Evolutionary conservation across 92 coral and sea anemone species (phyloP).

Genomic region (Palythoa grandiflora): DNA sequence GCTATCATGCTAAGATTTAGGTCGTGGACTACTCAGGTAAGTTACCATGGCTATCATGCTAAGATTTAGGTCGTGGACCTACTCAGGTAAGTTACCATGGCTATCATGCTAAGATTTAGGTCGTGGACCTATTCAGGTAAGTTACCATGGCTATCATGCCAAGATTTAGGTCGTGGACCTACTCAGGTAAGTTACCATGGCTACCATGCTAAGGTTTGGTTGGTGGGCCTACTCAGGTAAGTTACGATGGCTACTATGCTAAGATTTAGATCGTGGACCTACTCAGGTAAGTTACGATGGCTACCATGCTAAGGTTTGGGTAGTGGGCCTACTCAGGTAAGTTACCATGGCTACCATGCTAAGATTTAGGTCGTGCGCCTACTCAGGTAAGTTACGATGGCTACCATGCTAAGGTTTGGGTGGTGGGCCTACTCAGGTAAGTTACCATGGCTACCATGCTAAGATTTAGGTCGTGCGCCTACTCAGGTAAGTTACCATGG

Average conservation of each 20-base stretch:
- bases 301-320: not conserved
- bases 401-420: not conserved
- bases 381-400: not conserved
- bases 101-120: not conserved
- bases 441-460: no score
- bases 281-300: not conserved
- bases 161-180: slow-evolving; percentile 18
- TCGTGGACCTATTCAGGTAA: slow-evolving; percentile 3
- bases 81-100: not conserved
- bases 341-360: no score
- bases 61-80: slow-evolving; percentile 20
- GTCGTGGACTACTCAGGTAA: no score
- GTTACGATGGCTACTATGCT: no score
- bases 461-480: slow-evolving; percentile 17
- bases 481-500: not conserved
- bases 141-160: no score
- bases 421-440: slow-evolving; percentile 13
- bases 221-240: slow-evolving; percentile 13
- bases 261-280: slow-evolving; percentile 17
- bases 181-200: not conserved
- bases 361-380: slow-evolving; percentile 12
- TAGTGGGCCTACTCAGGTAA: slow-evolving; percentile 13
- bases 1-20: no score
- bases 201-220: not conserved
- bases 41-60: no score